Percentiles rank a stretch among this genome's conserved stretches.
Evolutionary conservation across 2,797 vertebrate genomes (phyloP).

Genomic region (Intellagama lesueurii): DNA sequence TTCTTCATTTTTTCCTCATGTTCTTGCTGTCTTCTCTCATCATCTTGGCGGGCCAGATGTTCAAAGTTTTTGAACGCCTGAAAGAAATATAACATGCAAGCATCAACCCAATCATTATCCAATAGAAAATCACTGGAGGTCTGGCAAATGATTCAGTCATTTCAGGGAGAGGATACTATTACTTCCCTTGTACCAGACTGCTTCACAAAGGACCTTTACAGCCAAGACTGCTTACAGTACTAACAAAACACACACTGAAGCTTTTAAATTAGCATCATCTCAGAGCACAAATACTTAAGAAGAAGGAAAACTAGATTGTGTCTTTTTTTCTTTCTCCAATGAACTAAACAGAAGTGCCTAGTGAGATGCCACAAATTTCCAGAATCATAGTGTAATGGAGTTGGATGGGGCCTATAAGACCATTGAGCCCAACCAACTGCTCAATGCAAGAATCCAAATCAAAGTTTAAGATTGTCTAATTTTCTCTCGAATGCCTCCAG

Average conservation of each 20-base stretch:
- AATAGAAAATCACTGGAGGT: not conserved
- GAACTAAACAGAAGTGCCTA: not conserved
- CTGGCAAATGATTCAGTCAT: not conserved
- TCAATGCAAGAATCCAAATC: too few species aligned
- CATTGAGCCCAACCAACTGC: too few species aligned
- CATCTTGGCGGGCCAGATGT: constrained; percentile 87
- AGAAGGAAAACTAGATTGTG: not conserved
- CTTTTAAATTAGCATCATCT: not conserved
- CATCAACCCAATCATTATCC: constrained; percentile 3
- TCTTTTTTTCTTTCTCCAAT: not conserved
- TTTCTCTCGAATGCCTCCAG: too few species aligned
- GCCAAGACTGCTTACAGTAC: not conserved
- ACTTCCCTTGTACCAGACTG: not conserved
- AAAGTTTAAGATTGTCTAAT: too few species aligned
- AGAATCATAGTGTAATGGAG: not conserved
- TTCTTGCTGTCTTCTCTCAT: constrained; percentile 78
- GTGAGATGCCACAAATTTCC: not conserved
- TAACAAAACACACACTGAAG: not conserved
- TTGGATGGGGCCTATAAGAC: too few species aligned
- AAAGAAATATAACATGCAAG: constrained; percentile 39
- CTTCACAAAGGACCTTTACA: not conserved
- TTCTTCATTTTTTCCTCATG: constrained; percentile 78
- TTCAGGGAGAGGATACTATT: not conserved
- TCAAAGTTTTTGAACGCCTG: constrained; percentile 91
- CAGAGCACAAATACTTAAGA: not conserved